phyloP scores from a whole-genome alignment of 2,113 vertebrate genomes.

The Chloropsis hardwickii region DNA sequence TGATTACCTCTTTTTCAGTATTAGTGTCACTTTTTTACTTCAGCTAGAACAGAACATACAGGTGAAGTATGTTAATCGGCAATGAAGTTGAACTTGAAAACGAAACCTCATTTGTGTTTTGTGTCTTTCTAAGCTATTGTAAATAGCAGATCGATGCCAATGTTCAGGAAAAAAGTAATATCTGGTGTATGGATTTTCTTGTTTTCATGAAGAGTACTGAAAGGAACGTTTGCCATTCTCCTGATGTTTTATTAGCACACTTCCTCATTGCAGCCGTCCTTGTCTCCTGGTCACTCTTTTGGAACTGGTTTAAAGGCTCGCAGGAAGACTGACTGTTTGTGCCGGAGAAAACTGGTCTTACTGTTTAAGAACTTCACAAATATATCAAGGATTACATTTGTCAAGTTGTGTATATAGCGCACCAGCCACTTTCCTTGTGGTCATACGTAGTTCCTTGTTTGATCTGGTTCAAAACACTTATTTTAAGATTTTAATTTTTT shows the following conservation, averaged over 20 bases:
- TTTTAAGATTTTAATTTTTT: constrained; percentile 48
- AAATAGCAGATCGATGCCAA: constrained; percentile 68
- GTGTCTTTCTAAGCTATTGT: constrained; percentile 70
- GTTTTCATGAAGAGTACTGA: constrained; percentile 61
- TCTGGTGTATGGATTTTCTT: constrained; percentile 9
- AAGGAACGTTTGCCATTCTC: constrained; percentile 33
- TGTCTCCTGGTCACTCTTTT: constrained; percentile 5
- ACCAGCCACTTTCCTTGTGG: constrained; percentile 46
- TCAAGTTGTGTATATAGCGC: constrained; percentile 17
- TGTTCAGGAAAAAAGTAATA: constrained; percentile 34
- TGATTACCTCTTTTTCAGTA: constrained; percentile 71
- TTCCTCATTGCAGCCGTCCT: constrained; percentile 38
- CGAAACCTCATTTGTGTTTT: constrained; percentile 66
- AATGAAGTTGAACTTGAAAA: constrained; percentile 71
- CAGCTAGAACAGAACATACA: constrained; percentile 44
- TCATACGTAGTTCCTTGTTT: constrained; percentile 15
- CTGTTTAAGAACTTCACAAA: constrained; percentile 32
- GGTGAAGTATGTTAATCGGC: constrained; percentile 55
- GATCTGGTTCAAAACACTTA: constrained; percentile 23
- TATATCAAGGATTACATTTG: constrained; percentile 23
- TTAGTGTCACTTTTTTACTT: constrained; percentile 75
- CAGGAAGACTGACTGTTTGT: not conserved
- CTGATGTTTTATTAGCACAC: constrained; percentile 30
- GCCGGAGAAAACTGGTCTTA: constrained; percentile 25
- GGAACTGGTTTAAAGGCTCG: not conserved